A percentile compares a stretch with the other conserved stretches of the same genome.
Conservation (phyloP, 2,113 vertebrate species). For the Gambusia holbrooki region DNA sequence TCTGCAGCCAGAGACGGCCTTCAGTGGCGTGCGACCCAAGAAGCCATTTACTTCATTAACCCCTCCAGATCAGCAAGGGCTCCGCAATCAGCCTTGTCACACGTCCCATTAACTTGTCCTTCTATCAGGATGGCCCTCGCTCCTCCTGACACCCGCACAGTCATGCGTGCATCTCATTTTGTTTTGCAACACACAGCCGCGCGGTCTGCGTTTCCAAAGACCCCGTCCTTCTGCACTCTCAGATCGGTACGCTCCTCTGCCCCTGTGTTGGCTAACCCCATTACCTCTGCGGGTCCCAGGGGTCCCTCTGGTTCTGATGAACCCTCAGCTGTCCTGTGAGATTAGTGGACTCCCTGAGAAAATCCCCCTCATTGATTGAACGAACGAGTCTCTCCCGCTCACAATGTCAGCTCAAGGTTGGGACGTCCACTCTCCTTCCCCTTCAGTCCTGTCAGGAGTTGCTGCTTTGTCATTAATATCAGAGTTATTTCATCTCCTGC, state of each 20-base stretch:
- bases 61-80: conserved; percentile 69
- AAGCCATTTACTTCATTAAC: conserved; percentile 77
- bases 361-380: conserved; percentile 73
- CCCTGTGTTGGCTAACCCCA: conserved; percentile 60
- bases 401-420: conserved; percentile 78
- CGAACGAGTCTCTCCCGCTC: conserved; percentile 54
- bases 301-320: conserved; percentile 69
- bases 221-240: conserved; percentile 9
- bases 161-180: conserved; percentile 17
- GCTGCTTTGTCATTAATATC: conserved; percentile 53
- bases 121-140: conserved; percentile 59
- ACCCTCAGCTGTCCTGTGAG: conserved; percentile 71
- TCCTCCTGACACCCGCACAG: conserved; percentile 15
- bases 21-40: conserved; percentile 61
- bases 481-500: conserved; percentile 53
- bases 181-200: conserved; percentile 25
- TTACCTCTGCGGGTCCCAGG: conserved; percentile 69
- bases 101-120: conserved; percentile 74
- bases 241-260: conserved; percentile 13
- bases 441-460: conserved; percentile 29
- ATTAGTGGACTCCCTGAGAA: conserved; percentile 79
- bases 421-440: conserved; percentile 22
- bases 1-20: conserved; percentile 54
- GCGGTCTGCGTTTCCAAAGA: conserved; percentile 14
- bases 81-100: conserved; percentile 76